These are phyloP conservation scores for Leptinotarsa defecta DNA, from an alignment of 1,140 invertebrate species.

Conservation along the genomic window DNA sequence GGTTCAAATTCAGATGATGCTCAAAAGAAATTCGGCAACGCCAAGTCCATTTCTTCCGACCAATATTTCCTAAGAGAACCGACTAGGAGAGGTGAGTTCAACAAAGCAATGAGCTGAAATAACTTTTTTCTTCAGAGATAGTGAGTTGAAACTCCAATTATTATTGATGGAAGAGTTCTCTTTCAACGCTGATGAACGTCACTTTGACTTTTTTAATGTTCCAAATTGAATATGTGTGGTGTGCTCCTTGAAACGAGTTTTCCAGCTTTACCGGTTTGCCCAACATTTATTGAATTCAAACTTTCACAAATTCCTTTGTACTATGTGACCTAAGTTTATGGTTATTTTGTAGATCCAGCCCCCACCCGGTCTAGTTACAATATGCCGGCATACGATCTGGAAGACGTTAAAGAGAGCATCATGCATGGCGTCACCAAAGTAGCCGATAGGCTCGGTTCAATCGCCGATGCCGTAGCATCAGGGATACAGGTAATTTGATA, in stretches of 20 bases:
- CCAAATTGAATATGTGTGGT: too few species aligned
- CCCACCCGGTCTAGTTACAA: constrained; percentile 25
- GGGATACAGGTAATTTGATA: constrained; percentile 75
- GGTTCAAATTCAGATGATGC: constrained; percentile 65
- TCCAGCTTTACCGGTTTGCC: too few species aligned
- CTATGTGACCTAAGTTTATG: constrained; percentile 11
- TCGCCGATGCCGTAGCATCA: constrained; percentile 93
- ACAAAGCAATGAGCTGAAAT: too few species aligned
- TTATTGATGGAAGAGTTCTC: too few species aligned
- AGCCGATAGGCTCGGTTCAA: constrained; percentile 87
- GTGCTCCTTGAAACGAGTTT: too few species aligned
- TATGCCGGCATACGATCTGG: constrained; percentile 73
- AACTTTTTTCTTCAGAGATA: too few species aligned
- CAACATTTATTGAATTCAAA: too few species aligned
- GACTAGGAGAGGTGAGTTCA: too few species aligned
- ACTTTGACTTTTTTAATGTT: too few species aligned
- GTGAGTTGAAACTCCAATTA: too few species aligned
- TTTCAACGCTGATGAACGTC: too few species aligned
- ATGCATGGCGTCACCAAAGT: constrained; percentile 95
- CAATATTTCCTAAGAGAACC: constrained; percentile 74
- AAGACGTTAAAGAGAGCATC: constrained; percentile 96
- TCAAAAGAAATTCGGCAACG: constrained; percentile 93
- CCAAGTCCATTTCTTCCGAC: constrained; percentile 97
- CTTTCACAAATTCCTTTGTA: background rate
- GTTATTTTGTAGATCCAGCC: background rate